Evolutionary conservation across 1,140 invertebrate genomes (phyloP), one percentile per base, ranked within the genome.

Genomic region (Anastrepha ludens): DNA sequence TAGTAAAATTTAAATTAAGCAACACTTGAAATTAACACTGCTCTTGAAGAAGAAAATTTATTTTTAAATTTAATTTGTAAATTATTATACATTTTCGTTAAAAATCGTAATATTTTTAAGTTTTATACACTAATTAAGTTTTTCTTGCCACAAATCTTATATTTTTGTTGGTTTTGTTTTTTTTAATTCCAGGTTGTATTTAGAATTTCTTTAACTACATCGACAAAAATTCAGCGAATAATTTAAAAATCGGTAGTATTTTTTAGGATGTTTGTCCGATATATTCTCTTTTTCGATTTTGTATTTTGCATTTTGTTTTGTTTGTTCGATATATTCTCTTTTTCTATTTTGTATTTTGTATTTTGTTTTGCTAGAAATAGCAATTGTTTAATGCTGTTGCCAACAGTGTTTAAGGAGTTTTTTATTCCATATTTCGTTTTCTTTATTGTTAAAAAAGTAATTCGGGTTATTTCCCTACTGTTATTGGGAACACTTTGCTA

Each of bases 231-330:
- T 55, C 85, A 65, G 62, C 62, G 39, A 41, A 47, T 11, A 47
- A 44, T 6, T 62, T 86, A n/a, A 60, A 65, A 60, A 86, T 86
- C 58, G 85, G 85, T 86, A 86, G 85, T 62, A 86, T 86, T 62
- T 60, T 44, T 29, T 86, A 60, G 15, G 58, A 86, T 62, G 44
- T 62, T 62, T 64, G n/a, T 20, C 9, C n/a, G 15, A 39, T 85
- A 20, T 50, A 9, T 50, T 13, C 47, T 59, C 17, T 29, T 29
- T 29, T 29, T 29, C 29, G 50, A 55, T 50, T 50, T 85, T 85
- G n/a, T n/a, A 44, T 58, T 50, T 58, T 47, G 41, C 55, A 50
- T 81, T 47, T 81, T 50, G 17, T n/a, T n/a, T n/a, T 62, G 44
- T 62, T 62, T 64, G n/a, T 20, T 3, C n/a, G 15, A 39, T 85